phyloP scores from a whole-genome alignment of 2,888 invertebrate genomes.

The Erpobdella octoculata region DNA sequence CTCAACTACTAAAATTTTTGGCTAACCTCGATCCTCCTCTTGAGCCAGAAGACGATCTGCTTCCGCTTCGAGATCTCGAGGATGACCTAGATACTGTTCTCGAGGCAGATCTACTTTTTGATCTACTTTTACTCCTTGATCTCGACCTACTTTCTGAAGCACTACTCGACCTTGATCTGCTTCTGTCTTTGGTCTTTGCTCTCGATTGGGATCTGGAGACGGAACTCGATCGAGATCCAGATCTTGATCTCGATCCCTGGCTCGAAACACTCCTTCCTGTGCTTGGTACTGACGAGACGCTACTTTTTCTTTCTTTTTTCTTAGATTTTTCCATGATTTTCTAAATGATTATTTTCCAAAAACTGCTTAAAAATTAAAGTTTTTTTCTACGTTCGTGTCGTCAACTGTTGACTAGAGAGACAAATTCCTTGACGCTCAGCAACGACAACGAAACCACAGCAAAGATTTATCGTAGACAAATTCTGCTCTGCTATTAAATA shows the following conservation, averaged over 20 bases:
- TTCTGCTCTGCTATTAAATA: too few relatives aligned
- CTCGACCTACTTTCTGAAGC: neutral
- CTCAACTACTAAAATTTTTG: too few relatives aligned
- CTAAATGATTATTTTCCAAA: too few relatives aligned
- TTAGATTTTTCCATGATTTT: too few relatives aligned
- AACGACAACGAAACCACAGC: too few relatives aligned
- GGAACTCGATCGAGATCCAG: constrained; percentile 16
- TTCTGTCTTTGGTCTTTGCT: neutral
- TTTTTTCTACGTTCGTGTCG: too few relatives aligned
- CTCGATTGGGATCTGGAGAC: neutral
- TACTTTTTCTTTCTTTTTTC: too few relatives aligned
- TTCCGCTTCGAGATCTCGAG: constrained; percentile 2
- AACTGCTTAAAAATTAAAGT: too few relatives aligned
- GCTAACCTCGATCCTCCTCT: neutral
- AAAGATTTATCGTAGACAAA: too few relatives aligned
- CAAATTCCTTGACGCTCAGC: too few relatives aligned
- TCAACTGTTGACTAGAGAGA: too few relatives aligned
- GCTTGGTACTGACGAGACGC: neutral
- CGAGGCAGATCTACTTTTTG: neutral
- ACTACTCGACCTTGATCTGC: neutral
- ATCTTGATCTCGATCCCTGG: constrained; percentile 3
- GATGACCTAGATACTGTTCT: neutral
- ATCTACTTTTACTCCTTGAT: neutral
- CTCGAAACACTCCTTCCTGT: constrained; percentile 11
- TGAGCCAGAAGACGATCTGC: neutral